These are phyloP conservation scores for Luscinia luscinia DNA, from an alignment of 2,797 vertebrate species.

Conservation along the genomic window DNA sequence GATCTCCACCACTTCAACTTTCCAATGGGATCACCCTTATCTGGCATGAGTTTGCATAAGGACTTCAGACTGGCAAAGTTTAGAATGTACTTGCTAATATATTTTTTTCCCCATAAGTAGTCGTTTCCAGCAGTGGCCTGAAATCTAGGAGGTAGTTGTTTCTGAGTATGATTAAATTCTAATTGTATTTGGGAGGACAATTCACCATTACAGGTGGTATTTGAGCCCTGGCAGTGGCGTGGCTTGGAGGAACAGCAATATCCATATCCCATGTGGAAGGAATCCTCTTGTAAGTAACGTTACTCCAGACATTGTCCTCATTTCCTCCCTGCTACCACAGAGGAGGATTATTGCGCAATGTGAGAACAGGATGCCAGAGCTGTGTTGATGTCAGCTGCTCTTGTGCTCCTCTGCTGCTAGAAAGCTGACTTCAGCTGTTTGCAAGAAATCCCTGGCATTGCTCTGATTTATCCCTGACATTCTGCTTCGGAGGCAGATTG, in stretches of 20 bases:
- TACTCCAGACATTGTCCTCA: neutral
- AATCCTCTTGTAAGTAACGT: neutral
- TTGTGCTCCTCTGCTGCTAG: neutral
- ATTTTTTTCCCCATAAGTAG: neutral
- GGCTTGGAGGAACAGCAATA: neutral
- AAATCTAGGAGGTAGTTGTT: neutral
- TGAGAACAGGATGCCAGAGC: neutral
- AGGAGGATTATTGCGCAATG: neutral
- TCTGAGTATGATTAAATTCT: neutral
- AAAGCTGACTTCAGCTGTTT: neutral
- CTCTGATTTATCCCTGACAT: neutral
- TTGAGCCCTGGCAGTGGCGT: neutral
- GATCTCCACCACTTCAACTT: neutral
- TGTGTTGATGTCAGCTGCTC: neutral
- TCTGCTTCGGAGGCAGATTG: neutral
- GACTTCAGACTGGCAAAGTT: neutral
- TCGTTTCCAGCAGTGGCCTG: neutral
- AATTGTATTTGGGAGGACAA: neutral
- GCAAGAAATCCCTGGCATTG: neutral
- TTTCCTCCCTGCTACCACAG: neutral
- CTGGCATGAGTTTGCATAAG: neutral
- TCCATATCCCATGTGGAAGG: neutral
- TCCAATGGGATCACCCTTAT: neutral
- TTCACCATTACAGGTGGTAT: neutral
- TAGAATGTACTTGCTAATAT: neutral